A percentile compares a stretch with the other conserved stretches of the same genome.
Evolutionary conservation across 2,888 invertebrate genomes (phyloP).

Genomic region (Acrobasis repandana): DNA sequence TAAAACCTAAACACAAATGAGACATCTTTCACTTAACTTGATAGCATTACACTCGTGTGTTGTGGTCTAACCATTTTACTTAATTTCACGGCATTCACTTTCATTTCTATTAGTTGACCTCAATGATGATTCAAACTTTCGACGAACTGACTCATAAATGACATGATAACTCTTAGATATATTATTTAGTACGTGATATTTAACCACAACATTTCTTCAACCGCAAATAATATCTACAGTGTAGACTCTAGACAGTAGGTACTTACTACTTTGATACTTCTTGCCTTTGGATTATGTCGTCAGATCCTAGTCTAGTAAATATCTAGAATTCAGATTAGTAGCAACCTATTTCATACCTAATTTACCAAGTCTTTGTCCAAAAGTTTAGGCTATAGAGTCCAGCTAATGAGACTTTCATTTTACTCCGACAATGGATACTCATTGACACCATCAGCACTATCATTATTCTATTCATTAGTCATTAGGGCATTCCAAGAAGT

Average conservation of each 20-base stretch:
- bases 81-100: slow-evolving; percentile 1
- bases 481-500: neutral
- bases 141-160: neutral
- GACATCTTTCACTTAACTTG: neutral
- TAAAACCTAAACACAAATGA: neutral
- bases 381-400: neutral
- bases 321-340: neutral
- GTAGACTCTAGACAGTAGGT: too few species aligned
- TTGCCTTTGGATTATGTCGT: too few species aligned
- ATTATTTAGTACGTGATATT: neutral
- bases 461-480: neutral
- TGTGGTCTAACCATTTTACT: neutral
- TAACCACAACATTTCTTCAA: neutral
- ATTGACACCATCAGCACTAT: neutral
- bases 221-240: too few species aligned
- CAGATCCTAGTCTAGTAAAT: too few species aligned
- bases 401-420: neutral
- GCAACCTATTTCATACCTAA: neutral
- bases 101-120: slow-evolving; percentile 3
- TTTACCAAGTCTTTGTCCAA: neutral
- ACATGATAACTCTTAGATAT: neutral
- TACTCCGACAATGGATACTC: neutral
- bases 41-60: neutral
- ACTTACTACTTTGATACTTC: too few species aligned
- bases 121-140: neutral